Evolutionary conservation across 2,797 vertebrate species (phyloP), one percentile per base, ranked within the genome.

Genomic region (Gadopsis marmoratus): DNA sequence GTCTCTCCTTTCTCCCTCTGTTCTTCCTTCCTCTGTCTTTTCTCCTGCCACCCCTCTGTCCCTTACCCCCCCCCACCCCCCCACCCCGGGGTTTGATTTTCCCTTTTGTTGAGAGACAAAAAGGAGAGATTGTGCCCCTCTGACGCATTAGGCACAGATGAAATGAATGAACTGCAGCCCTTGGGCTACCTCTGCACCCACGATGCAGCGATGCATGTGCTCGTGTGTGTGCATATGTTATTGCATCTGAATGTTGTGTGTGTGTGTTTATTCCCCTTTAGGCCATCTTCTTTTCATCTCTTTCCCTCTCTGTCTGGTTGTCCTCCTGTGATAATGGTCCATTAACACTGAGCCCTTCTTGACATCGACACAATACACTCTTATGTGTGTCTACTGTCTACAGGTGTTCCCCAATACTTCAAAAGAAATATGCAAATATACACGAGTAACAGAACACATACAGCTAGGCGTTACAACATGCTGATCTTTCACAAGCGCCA

Each of bases 151-250:
- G 31, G 31, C 73, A 72, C 29, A 0, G 16, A n/a, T 82, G 61
- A 84, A 82, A 82, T 56, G 74, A 79, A 70, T 85, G n/a, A 86
- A 72, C 63, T n/a, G 21, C 60, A n/a, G 78, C 70, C 86, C 65
- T 75, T 19, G 4, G 90, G 87, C 82, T 41, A 43, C 9, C 47
- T 12, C 63, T n/a, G 19, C 71, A 69, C 51, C 37, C 71, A 54
- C 61, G 73, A 82, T 13, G 21, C 55, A 39, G 51, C 51, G 0
- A 58, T 67, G 51, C 51, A 59, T 71, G 76, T 63, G 53, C 64
- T 74, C 4, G n/a, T 80, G 67, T 71, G 48, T 74, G 2, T 61
- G 16, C 12, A 1, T 65, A 0, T 48, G 53, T 7, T 59, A 21
- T 63, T 76, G 64, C 51, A 54, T 43, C 53, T 79, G 77, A 14